A percentile compares a stretch with the other conserved stretches of the same genome.
phyloP scores from a whole-genome alignment of 2,797 vertebrate species.

The Micropoecilia bifurca region DNA sequence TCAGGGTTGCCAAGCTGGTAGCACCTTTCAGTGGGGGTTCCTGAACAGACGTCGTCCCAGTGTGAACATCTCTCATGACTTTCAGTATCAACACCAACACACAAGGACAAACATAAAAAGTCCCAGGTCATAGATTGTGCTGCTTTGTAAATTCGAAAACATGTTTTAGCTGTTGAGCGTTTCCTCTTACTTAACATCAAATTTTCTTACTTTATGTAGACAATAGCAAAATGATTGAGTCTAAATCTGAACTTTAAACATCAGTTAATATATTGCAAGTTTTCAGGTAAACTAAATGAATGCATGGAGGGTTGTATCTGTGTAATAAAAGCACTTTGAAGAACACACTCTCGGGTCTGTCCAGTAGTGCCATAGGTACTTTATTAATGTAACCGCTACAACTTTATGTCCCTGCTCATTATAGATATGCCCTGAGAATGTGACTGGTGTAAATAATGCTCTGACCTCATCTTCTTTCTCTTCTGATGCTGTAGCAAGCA shows the following conservation, averaged over 20 bases:
- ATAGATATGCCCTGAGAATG: background rate
- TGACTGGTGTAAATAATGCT: background rate
- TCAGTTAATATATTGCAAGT: background rate
- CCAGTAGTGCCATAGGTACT: background rate
- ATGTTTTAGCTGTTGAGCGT: background rate
- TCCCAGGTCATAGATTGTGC: background rate
- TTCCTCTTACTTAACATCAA: background rate
- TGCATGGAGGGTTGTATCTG: background rate
- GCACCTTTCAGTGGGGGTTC: constrained; percentile 40
- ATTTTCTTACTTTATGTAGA: background rate
- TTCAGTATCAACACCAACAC: constrained; percentile 2
- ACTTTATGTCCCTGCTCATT: background rate
- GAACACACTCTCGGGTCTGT: background rate
- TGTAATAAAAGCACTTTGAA: background rate
- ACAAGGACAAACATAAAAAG: constrained; percentile 4
- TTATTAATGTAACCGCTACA: background rate
- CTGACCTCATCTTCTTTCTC: background rate
- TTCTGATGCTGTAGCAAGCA: background rate
- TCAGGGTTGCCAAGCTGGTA: constrained; percentile 28
- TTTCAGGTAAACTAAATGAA: background rate
- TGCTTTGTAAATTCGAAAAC: background rate
- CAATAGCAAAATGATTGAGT: background rate
- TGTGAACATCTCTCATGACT: constrained; percentile 45
- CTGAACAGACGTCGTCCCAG: constrained; percentile 44
- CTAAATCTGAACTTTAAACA: background rate